phyloP scores from a whole-genome alignment of 2,113 vertebrate species.

The Phoxinus phoxinus region DNA sequence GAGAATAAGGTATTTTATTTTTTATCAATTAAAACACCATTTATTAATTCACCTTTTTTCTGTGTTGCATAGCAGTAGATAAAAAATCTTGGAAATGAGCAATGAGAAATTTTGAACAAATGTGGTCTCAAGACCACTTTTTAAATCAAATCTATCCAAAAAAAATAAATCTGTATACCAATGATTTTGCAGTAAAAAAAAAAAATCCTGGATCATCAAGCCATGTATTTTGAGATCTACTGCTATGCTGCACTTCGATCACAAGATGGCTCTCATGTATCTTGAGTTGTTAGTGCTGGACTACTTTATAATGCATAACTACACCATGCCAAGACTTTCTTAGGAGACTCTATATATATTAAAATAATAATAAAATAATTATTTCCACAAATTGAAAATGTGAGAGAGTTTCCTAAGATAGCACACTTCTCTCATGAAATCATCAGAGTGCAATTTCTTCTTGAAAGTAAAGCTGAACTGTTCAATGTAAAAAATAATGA shows the following conservation, averaged over 20 bases:
- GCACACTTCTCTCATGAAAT: constrained; percentile 17
- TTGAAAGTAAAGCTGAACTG: constrained; percentile 4
- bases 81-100: background rate
- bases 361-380: background rate
- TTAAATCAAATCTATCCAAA: background rate
- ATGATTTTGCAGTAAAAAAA: background rate
- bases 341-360: constrained; percentile 70
- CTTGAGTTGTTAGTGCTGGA: constrained; percentile 59
- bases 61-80: constrained; percentile 70
- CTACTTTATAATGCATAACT: constrained; percentile 50
- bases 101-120: background rate
- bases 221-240: constrained; percentile 57
- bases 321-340: constrained; percentile 67
- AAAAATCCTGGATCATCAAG: background rate
- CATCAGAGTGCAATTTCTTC: background rate
- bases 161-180: background rate
- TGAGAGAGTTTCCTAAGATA: background rate
- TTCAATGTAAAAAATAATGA: background rate
- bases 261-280: constrained; percentile 71
- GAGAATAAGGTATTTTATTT: constrained; percentile 25
- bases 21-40: background rate
- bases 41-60: background rate
- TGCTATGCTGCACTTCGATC: constrained; percentile 71
- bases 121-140: background rate
- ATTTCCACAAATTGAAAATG: constrained; percentile 6